Base-by-base conservation (phyloP, 30 jellyfish, hydroid and myxozoan species). In the Clytia hemisphaerica region DNA sequence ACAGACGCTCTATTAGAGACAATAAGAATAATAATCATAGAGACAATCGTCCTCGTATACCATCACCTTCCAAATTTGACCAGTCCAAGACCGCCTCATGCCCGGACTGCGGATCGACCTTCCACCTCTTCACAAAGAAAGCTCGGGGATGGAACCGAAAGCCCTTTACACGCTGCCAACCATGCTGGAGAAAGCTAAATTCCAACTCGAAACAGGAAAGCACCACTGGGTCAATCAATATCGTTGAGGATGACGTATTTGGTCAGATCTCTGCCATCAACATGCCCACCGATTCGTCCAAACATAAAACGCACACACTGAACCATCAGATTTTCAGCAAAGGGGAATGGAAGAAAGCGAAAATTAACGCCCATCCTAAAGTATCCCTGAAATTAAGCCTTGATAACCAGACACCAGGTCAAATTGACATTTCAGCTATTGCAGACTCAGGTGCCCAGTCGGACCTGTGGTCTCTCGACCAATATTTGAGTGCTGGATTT, bases 211-310 rank as follows among this genome's bases (percentile, higher is more conserved):
- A 50, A 21, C n/a, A 50, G 22, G 22, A 15, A 9, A 28, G 65
- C 22, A 7, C 27, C 10, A 50, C 65, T 9, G 65, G 65, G 27
- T 50, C 65, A 14, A 50, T 50, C 27, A 9, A 15, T 28, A 50
- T 50, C 65, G 65, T 14, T 28, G 27, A 50, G 15, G 65, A 50
- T 6, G 65, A 50, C 22, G 28, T 28, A 6, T 28, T 50, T 50
- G 65, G 65, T 9, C 65, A 50, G 27, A 50, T 50, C 27, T 50
- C 65, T 6, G 6, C 65, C 65, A 50, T 50, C 65, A 50, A 14
- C 65, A 50, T 50, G 27, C 65, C 65, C 10, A 21, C 65, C 10
- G 27, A 14, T 9, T 50, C 65, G 27, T 6, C 14, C 14, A 50
- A 50, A 50, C 65, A 50, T 6, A 50, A 50, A 28, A 50, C 15